Conservation (phyloP, 2,113 vertebrate species). For the Thinocorus orbignyianus region DNA sequence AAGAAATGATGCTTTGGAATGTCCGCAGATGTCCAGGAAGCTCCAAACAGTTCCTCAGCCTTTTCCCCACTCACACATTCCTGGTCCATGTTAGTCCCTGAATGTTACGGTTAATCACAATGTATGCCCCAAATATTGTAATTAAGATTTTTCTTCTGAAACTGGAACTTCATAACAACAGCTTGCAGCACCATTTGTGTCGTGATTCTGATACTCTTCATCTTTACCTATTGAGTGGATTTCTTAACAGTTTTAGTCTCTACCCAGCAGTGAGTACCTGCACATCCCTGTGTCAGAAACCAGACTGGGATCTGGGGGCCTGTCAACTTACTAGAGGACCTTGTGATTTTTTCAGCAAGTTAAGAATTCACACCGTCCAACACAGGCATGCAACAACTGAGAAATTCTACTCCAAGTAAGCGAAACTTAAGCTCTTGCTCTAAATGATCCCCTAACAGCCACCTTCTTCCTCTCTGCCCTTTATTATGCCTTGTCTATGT, state of each 20-base stretch:
- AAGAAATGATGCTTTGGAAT: conserved; percentile 60
- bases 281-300: not conserved
- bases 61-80: not conserved
- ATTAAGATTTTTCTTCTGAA: not conserved
- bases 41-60: not conserved
- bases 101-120: not conserved
- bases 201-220: not conserved
- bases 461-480: not conserved
- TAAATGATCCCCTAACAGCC: not conserved
- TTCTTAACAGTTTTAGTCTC: not conserved
- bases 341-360: not conserved
- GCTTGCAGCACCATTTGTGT: not conserved
- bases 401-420: not conserved
- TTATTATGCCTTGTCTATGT: not conserved
- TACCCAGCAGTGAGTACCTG: not conserved
- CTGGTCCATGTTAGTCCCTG: not conserved
- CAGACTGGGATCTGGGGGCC: not conserved
- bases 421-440: not conserved
- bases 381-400: not conserved
- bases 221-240: not conserved
- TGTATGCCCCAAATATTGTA: not conserved
- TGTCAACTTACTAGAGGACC: not conserved
- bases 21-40: conserved; percentile 12
- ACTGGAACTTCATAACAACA: not conserved
- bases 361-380: not conserved